Evolutionary conservation across 2,888 invertebrate genomes (phyloP), one percentile per base, ranked within the genome.

Genomic region (Clepsis dumicolana): DNA sequence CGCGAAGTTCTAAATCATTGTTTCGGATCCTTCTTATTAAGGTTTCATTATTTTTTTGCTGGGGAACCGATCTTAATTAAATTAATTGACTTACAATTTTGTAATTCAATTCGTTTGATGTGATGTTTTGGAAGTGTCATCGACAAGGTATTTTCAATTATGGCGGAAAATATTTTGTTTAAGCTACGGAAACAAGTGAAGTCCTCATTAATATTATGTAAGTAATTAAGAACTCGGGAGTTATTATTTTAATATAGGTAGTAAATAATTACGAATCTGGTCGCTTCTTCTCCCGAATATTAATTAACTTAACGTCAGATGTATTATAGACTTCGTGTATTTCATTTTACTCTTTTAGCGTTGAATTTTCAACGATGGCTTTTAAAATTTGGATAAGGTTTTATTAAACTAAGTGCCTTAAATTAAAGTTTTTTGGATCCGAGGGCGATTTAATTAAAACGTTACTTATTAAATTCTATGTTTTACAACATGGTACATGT

Each of bases 21-120:
- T 16, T 14, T 16, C n/a, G 3, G 27, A n/a, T n/a, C n/a, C 10
- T 4, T 16, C 16, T 18, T 38, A 29, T n/a, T 2, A 27, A 25
- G 27, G 14, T 29, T 29, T 57, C 24, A 38, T 63, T 38, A 10
- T 4, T 50, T 10, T 25, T 18, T 7, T 12, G 38, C 38, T 21
- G 10, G 44, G 25, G 24, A 44, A 35, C 7, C 8, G 48, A 27
- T 50, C 27, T 24, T 63, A 62, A 67, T 67, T 27, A 29, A 21
- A 41, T 50, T 50, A 67, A 62, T 56, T 56, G 38, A 56, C 27
- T 61, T 61, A 54, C n/a, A 67, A 56, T 35, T 62, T 56, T 48
- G 48, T 48, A 66, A 66, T 67, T 62, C 62, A 50, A 62, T 67
- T 57, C 38, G 62, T 67, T 62, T 67, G 62, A 61, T 52, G 29